phyloP scores from a whole-genome alignment of 2,888 invertebrate genomes.

The Pollenia labialis region DNA sequence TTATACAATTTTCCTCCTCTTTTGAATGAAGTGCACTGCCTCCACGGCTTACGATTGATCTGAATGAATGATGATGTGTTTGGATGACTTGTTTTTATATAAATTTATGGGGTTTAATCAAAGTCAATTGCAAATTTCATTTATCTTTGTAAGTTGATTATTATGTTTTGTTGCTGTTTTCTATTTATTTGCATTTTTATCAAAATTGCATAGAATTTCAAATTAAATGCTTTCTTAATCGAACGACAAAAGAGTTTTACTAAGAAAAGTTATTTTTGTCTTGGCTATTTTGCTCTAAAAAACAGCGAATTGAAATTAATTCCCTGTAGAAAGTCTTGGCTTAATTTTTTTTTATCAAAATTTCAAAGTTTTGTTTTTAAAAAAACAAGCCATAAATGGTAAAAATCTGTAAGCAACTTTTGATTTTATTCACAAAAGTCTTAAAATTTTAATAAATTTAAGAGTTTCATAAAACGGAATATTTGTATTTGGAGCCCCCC shows the following conservation, averaged over 20 bases:
- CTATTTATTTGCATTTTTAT: conserved; percentile 39
- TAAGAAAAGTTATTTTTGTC: background rate
- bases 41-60: conserved; percentile 4
- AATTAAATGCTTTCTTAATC: conserved; percentile 25
- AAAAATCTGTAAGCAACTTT: too few species aligned
- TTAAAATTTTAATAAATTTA: too few species aligned
- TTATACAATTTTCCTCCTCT: conserved; percentile 3
- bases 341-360: too few species aligned
- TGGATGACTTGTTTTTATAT: conserved; percentile 37
- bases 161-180: conserved; percentile 34
- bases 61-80: background rate
- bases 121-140: conserved; percentile 51
- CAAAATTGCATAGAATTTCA: conserved; percentile 15
- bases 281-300: background rate
- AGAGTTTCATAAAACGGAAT: too few species aligned
- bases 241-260: conserved; percentile 5
- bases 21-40: background rate
- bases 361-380: too few species aligned
- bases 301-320: background rate
- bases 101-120: conserved; percentile 49
- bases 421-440: too few species aligned
- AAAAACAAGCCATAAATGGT: too few species aligned
- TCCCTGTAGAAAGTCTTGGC: too few species aligned
- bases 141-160: conserved; percentile 14
- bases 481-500: too few species aligned